Base-by-base conservation (phyloP, 2,888 invertebrate species). In the Agrilus biguttatus region DNA sequence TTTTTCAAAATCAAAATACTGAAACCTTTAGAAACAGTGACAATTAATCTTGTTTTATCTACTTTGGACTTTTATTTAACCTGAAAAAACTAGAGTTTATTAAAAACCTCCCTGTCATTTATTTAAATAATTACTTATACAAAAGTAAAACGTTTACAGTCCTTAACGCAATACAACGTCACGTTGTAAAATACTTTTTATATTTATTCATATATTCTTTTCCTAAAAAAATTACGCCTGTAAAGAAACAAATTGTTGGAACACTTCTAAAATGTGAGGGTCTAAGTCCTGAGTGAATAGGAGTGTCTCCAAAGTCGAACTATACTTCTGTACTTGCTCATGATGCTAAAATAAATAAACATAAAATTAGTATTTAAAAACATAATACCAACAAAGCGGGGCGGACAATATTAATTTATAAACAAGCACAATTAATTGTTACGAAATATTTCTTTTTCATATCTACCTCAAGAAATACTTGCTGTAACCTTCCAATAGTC, bases 201-300 rank as follows among this genome's bases (percentile, higher is more conserved):
- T 28, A 28, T 28, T 28, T 10, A 28, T 28, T 28, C 10, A 10
- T 21, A 5, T 28, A 28, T 10, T 10, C 10, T 28, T 10, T n/a
- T n/a, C n/a, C n/a, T 36, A 36, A 21, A 45, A 19, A 42, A 38
- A 42, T 71, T 74, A 88, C 33, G 84, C 78, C 41, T 84, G 75
- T 32, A 97, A 73, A 39, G 95, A 91, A 49, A 92, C 83, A 68
- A 98, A 98, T 68, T 97, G 96, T 60, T 95, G 92, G 75, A 96
- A 98, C 45, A 96, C 86, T 65, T 95, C 92, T 49, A 95, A 69
- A 59, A 98, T 93, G 65, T 95, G 93, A 3, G 89, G 82, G 63
- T 97, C 97, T 62, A 96, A 73, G 66, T 96, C 95, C 55, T 89
- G 90, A 1, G 96, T 95, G 69, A 98, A 98, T 36, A 98, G 77